phyloP scores from a whole-genome alignment of 2,797 vertebrate genomes.

The Danio choprae region DNA sequence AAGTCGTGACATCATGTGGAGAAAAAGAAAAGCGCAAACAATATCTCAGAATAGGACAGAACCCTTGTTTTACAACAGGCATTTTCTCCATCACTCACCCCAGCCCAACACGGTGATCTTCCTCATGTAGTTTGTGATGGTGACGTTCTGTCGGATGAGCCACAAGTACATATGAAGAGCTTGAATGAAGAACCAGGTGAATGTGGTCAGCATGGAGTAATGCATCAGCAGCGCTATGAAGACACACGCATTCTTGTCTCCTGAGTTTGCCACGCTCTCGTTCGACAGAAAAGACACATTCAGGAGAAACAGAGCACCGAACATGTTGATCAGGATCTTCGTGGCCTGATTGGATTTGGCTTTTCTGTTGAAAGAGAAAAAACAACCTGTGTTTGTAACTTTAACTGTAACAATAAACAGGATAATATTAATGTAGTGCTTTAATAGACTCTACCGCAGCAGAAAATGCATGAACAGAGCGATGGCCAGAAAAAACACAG shows the following conservation, averaged over 20 bases:
- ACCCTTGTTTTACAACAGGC: no score
- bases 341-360: slow-evolving; percentile 56
- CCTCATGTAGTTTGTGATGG: slow-evolving; percentile 60
- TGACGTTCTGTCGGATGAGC: slow-evolving; percentile 37
- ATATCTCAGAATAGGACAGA: no score
- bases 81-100: slow-evolving; percentile 61
- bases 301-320: slow-evolving; percentile 65
- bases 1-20: no score
- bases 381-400: not conserved
- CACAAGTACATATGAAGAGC: slow-evolving; percentile 69
- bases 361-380: slow-evolving; percentile 53
- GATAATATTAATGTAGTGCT: no score
- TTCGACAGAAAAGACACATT: slow-evolving; percentile 69
- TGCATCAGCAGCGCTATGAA: slow-evolving; percentile 64
- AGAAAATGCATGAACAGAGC: slow-evolving; percentile 66
- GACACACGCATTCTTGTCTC: slow-evolving; percentile 38
- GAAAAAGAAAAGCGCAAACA: no score
- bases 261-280: slow-evolving; percentile 52
- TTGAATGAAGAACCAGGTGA: slow-evolving; percentile 72
- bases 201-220: slow-evolving; percentile 68
- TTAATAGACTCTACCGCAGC: slow-evolving; percentile 57
- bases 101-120: slow-evolving; percentile 58
- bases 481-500: slow-evolving; percentile 64
- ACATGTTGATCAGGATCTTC: slow-evolving; percentile 68
- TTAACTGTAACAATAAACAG: not conserved